These are phyloP conservation scores for Drosophila funebris DNA, from an alignment of 1,140 invertebrate genomes.

Conservation along the genomic window DNA sequence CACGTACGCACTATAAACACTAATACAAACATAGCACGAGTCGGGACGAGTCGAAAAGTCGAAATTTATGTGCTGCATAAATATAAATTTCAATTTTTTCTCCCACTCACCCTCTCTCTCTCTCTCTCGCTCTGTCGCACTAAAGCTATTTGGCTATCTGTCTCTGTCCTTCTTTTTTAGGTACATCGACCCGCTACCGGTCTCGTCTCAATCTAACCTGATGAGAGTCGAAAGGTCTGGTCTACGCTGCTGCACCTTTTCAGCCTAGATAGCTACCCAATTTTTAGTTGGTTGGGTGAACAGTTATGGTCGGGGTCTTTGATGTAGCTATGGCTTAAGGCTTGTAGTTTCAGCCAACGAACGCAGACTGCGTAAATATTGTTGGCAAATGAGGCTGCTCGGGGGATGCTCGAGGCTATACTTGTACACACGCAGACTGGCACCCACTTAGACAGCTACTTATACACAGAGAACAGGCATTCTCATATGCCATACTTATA, in stretches of 20 bases:
- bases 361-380: slow-evolving; percentile 62
- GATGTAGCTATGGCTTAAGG: slow-evolving; percentile 41
- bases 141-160: too few species aligned
- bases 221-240: not conserved
- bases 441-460: slow-evolving; percentile 64
- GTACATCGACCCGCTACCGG: slow-evolving; percentile 20
- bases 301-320: slow-evolving; percentile 30
- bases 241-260: slow-evolving; percentile 25
- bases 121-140: not conserved
- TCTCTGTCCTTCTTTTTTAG: not conserved
- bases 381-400: slow-evolving; percentile 23
- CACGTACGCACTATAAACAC: slow-evolving; percentile 60
- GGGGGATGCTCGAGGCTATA: slow-evolving; percentile 24
- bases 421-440: slow-evolving; percentile 29
- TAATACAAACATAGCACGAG: slow-evolving; percentile 49
- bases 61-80: slow-evolving; percentile 80
- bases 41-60: slow-evolving; percentile 70
- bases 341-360: slow-evolving; percentile 55
- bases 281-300: slow-evolving; percentile 25
- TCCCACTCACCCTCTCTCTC: not conserved
- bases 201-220: slow-evolving; percentile 17
- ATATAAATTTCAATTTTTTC: slow-evolving; percentile 78
- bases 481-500: slow-evolving; percentile 49
- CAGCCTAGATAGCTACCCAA: not conserved
- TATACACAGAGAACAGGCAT: slow-evolving; percentile 44